These are phyloP conservation scores for Hydrozoanthus tunicans DNA, from an alignment of 64 coral and sea anemone genomes.

Conservation along the genomic window DNA sequence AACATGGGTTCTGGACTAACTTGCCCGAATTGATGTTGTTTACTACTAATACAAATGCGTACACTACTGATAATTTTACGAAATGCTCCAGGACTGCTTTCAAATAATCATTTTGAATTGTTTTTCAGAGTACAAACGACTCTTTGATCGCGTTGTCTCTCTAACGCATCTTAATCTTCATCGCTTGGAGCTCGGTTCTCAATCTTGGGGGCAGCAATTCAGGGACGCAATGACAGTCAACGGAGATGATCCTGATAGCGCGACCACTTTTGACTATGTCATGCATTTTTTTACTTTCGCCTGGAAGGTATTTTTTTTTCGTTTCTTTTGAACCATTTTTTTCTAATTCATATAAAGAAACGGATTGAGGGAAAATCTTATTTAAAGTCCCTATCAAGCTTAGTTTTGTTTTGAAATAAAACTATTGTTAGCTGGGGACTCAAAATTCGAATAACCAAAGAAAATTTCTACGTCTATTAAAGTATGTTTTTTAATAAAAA, in stretches of 20 bases:
- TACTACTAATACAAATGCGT: too few relatives aligned
- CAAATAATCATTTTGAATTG: neutral
- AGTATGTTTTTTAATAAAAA: too few relatives aligned
- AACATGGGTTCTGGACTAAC: too few relatives aligned
- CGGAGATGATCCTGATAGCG: slow-evolving; percentile 85
- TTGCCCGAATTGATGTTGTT: too few relatives aligned
- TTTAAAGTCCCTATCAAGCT: too few relatives aligned
- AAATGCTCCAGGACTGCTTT: neutral
- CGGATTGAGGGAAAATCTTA: too few relatives aligned
- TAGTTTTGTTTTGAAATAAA: too few relatives aligned
- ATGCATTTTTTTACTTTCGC: slow-evolving; percentile 99
- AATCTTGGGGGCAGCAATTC: slow-evolving; percentile 88
- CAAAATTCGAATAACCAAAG: too few relatives aligned
- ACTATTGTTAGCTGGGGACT: too few relatives aligned
- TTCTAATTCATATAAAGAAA: too few relatives aligned
- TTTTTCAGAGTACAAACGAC: slow-evolving; percentile 69
- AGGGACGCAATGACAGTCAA: slow-evolving; percentile 94
- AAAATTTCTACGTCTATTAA: too few relatives aligned
- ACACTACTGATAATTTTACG: too few relatives aligned
- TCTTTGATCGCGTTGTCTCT: slow-evolving; percentile 87
- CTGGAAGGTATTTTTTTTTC: slow-evolving; percentile 77
- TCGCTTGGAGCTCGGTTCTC: slow-evolving; percentile 87
- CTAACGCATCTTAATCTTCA: slow-evolving; percentile 90
- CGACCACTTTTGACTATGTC: slow-evolving; percentile 86
- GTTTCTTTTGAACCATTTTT: neutral